Evolutionary conservation across 2,113 vertebrate species (phyloP), one percentile per base, ranked within the genome.

Genomic region (Myotis davidii): DNA sequence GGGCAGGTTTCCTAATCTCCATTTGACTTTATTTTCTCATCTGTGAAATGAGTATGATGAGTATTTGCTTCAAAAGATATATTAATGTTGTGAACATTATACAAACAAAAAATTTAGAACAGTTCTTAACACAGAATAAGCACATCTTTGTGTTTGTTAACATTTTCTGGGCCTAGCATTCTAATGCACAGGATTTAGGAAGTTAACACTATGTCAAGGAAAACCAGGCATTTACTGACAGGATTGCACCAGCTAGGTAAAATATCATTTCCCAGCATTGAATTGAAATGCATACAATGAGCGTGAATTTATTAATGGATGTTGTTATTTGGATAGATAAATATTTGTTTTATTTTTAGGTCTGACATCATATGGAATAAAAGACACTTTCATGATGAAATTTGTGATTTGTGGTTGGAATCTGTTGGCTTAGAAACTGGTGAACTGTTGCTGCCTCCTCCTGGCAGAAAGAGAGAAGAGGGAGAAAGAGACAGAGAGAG

Each of bases 401-500:
- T 59, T 10, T 59, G 56, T 25, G 56, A 82, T 9, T 16, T n/a
- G 23, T 45, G 45, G 54, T 79, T 83, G 56, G 54, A 54, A 32
- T 17, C 17, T 29, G 45, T n/a, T 79, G 34, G 16, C 9, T 84
- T 39, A 27, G 34, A 39, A 83, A 50, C 42, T 70, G 9, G 61
- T 18, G 14, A 87, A 37, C 59, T 70, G 18, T 69, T 52, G 21
- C 64, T 87, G 48, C 23, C 70, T 27, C 9, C 25, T 56, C 7
- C 56, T 87, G 34, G 72, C 78, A 64, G 25, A 64, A 74, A 69
- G 48, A 2, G 1, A 2, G 11, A 42, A 42, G 0, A 27, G 0
- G 5, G 2, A 2, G 9, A 17, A 1, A 18, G 23, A 1, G 14
- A 17, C 18, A 7, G 39, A 12, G 3, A 0, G 14, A 17, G 50